Conservation (phyloP, 2,113 vertebrate species). For the Hylia prasina region DNA sequence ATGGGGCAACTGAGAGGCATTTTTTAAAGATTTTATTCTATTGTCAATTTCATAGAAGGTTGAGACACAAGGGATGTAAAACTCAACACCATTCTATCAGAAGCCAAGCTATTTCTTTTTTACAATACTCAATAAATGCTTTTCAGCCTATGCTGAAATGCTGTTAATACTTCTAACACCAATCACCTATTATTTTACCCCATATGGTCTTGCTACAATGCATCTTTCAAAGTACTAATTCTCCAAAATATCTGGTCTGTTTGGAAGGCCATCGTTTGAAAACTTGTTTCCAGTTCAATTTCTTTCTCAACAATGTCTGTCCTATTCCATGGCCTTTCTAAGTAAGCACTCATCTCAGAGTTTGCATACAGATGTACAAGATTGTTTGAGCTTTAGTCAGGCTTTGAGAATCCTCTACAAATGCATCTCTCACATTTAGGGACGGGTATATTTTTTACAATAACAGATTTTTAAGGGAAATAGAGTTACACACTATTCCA, state of each 20-base stretch:
- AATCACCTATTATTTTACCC: neutral
- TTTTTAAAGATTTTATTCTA: neutral
- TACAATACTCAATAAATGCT: neutral
- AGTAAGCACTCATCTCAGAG: neutral
- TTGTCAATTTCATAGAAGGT: neutral
- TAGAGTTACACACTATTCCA: neutral
- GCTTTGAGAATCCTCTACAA: neutral
- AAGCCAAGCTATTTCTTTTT: neutral
- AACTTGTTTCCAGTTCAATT: neutral
- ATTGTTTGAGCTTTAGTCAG: neutral
- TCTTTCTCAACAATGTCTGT: neutral
- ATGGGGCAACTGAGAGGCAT: neutral
- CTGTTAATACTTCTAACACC: neutral
- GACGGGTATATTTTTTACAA: neutral
- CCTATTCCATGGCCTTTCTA: neutral
- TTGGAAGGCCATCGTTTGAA: neutral
- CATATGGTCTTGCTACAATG: neutral
- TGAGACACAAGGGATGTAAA: neutral
- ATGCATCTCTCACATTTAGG: neutral
- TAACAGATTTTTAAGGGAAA: neutral
- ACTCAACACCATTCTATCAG: neutral
- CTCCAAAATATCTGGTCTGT: neutral
- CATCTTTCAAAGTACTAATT: neutral
- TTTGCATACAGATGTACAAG: neutral
- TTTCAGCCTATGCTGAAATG: neutral